phyloP scores from a whole-genome alignment of 2,113 vertebrate species.

The Pterocles orientalis region DNA sequence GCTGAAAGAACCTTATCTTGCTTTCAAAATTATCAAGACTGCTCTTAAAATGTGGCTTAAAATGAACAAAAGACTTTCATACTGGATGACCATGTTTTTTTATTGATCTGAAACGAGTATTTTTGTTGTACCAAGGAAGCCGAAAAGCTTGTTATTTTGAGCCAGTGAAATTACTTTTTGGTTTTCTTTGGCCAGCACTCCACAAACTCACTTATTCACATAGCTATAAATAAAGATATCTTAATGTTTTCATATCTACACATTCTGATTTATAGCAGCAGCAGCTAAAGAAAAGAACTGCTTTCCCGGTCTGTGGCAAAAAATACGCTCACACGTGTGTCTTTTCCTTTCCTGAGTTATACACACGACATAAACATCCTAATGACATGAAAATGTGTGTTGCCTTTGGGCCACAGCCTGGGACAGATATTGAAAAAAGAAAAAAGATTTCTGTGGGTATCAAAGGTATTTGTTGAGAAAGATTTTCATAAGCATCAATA shows the following conservation, averaged over 20 bases:
- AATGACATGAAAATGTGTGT: background rate
- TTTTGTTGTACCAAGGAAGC: constrained; percentile 3
- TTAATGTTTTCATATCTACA: constrained; percentile 32
- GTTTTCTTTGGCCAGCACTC: constrained; percentile 13
- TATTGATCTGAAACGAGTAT: background rate
- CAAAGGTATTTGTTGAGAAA: background rate
- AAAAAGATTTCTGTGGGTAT: background rate
- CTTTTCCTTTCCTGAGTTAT: background rate
- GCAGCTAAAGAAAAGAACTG: constrained; percentile 37
- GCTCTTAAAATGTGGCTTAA: background rate
- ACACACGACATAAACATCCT: background rate
- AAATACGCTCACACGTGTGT: background rate
- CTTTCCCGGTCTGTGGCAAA: background rate
- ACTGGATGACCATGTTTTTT: background rate
- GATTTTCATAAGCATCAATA: background rate
- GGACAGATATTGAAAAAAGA: background rate
- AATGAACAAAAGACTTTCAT: background rate
- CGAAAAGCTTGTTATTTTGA: background rate
- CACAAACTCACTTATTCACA: background rate
- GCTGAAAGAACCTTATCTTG: background rate
- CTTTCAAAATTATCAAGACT: background rate
- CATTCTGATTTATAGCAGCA: constrained; percentile 29
- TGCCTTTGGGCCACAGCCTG: background rate
- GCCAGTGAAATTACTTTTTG: background rate
- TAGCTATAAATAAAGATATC: background rate